A percentile compares a stretch with the other conserved stretches of the same genome.
Evolutionary conservation across 2,797 vertebrate species (phyloP).

Genomic region (Tympanoctomys barrerae): DNA sequence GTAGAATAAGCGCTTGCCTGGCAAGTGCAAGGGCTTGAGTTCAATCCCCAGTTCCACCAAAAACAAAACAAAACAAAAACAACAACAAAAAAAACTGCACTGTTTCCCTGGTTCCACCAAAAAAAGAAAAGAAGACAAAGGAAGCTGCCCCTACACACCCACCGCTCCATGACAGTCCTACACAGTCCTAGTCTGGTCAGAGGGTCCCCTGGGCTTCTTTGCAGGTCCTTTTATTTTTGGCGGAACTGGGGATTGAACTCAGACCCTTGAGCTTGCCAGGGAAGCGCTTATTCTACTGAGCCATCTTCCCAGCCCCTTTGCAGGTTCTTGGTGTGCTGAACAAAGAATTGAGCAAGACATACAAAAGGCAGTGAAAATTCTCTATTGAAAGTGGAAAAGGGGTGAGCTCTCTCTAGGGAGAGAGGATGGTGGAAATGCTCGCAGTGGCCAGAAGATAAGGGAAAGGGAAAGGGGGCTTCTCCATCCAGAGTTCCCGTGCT

Average conservation of each 20-base stretch:
- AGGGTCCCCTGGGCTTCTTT: neutral
- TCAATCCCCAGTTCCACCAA: too few species aligned
- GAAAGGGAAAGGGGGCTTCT: neutral
- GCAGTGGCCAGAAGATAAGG: neutral
- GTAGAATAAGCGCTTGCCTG: too few species aligned
- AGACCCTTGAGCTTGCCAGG: too few species aligned
- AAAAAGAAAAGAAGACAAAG: neutral
- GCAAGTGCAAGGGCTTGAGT: too few species aligned
- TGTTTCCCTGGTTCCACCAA: too few species aligned
- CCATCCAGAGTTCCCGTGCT: neutral
- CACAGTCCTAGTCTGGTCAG: neutral
- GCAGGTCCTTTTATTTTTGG: too few species aligned
- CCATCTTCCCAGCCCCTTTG: too few species aligned
- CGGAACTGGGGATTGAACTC: too few species aligned
- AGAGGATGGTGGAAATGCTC: neutral
- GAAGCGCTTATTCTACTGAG: too few species aligned
- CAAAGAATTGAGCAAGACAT: neutral
- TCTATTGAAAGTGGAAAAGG: neutral
- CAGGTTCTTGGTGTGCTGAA: neutral
- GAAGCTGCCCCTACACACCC: neutral
- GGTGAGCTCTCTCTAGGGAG: neutral
- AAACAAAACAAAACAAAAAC: too few species aligned
- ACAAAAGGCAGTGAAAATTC: neutral
- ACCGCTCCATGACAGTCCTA: neutral
- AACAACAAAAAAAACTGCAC: accelerated